Conservation (phyloP, 2,888 invertebrate genomes). For the Villa cingulata region DNA sequence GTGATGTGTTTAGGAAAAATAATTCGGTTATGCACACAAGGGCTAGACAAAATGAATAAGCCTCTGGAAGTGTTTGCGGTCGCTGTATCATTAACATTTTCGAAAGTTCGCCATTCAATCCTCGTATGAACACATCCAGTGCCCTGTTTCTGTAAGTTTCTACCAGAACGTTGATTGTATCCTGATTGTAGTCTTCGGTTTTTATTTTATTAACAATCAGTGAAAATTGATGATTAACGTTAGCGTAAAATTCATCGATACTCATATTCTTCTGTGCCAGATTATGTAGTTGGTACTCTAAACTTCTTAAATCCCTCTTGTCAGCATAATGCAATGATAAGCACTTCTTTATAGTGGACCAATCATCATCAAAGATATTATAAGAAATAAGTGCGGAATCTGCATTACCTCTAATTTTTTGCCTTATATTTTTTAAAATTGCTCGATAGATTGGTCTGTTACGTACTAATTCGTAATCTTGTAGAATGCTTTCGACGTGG, state of each 20-base stretch:
- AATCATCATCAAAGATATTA: slow-evolving; percentile 4
- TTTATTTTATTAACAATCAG: slow-evolving; percentile 7
- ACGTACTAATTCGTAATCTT: slow-evolving; percentile 2
- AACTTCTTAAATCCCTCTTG: slow-evolving; percentile 5
- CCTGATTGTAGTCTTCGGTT: not conserved
- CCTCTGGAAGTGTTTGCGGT: slow-evolving; percentile 4
- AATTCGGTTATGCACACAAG: too few relatives aligned
- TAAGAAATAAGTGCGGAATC: slow-evolving; percentile 7
- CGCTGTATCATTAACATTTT: slow-evolving; percentile 2
- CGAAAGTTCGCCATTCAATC: slow-evolving; percentile 6
- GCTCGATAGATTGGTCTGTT: slow-evolving; percentile 1
- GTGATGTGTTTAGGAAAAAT: too few relatives aligned
- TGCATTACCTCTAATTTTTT: slow-evolving; percentile 1
- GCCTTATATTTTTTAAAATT: not conserved
- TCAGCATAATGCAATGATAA: slow-evolving; percentile 9
- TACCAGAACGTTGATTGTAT: slow-evolving; percentile 1
- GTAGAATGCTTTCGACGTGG: not conserved
- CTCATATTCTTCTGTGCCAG: slow-evolving; percentile 1
- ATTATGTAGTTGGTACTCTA: slow-evolving; percentile 5
- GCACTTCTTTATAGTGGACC: slow-evolving; percentile 6
- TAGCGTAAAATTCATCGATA: slow-evolving; percentile 4
- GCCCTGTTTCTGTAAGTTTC: slow-evolving; percentile 6
- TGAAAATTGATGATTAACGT: slow-evolving; percentile 7
- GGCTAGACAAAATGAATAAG: slow-evolving; percentile 3
- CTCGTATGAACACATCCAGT: slow-evolving; percentile 2